Conservation (phyloP, 2,888 invertebrate species). For the Drosophila anceps region DNA sequence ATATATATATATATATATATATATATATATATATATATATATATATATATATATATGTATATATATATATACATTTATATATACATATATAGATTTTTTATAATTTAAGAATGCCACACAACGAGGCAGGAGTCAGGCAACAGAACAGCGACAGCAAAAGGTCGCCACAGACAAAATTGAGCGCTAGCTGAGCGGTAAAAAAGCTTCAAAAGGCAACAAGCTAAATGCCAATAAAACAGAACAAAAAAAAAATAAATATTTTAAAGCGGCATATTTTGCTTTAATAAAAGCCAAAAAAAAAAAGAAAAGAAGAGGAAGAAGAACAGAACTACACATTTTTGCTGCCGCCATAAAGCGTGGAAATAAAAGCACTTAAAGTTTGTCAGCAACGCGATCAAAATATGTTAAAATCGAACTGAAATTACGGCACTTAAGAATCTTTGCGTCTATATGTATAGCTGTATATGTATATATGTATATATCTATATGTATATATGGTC, state of each 20-base stretch:
- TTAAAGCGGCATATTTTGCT: constrained; percentile 72
- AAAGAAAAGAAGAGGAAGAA: constrained; percentile 9
- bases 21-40: constrained; percentile 13
- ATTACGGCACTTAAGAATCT: constrained; percentile 70
- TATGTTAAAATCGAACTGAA: constrained; percentile 74
- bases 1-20: constrained; percentile 10
- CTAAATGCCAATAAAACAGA: constrained; percentile 71
- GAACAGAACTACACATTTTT: constrained; percentile 20
- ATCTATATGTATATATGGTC: background rate
- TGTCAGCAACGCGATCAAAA: constrained; percentile 73
- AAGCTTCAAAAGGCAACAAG: constrained; percentile 52
- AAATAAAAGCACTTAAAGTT: constrained; percentile 80
- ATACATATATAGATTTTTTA: constrained; percentile 5
- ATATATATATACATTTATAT: constrained; percentile 31
- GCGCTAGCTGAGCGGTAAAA: constrained; percentile 45
- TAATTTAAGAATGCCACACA: constrained; percentile 66
- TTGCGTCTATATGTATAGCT: constrained; percentile 5
- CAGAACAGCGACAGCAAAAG: constrained; percentile 35
- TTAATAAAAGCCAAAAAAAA: constrained; percentile 44
- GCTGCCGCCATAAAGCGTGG: constrained; percentile 68
- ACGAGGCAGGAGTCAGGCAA: constrained; percentile 49
- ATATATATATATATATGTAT: constrained; percentile 5
- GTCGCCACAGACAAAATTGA: constrained; percentile 40
- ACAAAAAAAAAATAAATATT: constrained; percentile 48
- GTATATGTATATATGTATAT: background rate